Percentiles rank a stretch among this genome's conserved stretches.
Conservation (phyloP, 2,888 invertebrate species). For the Agonopterix heracliana region DNA sequence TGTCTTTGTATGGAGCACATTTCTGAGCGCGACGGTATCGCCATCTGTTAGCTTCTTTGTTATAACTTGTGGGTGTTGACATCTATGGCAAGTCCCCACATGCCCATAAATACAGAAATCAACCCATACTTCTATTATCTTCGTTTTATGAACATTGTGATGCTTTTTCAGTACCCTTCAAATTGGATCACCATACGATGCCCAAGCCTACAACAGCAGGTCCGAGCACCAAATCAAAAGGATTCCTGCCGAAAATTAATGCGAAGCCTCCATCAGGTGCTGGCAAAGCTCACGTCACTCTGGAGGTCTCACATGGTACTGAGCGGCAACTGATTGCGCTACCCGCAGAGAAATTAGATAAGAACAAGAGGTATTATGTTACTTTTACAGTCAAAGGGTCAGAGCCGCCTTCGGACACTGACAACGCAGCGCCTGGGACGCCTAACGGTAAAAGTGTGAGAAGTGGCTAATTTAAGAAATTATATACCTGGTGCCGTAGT, state of each 20-base stretch:
- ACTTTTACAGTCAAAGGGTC: constrained; percentile 93
- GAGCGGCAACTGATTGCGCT: constrained; percentile 91
- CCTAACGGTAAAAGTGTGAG: constrained; percentile 58
- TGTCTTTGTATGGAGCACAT: too few relatives aligned
- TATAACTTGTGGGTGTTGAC: too few relatives aligned
- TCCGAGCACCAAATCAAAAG: constrained; percentile 55
- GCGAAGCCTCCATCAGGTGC: constrained; percentile 51
- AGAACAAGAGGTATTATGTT: constrained; percentile 93
- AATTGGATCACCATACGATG: constrained; percentile 85
- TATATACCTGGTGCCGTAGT: neutral
- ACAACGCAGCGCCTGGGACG: constrained; percentile 57
- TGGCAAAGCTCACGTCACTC: constrained; percentile 77
- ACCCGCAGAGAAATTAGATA: constrained; percentile 90
- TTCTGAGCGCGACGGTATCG: too few relatives aligned
- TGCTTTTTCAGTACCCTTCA: constrained; percentile 80
- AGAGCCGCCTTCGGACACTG: constrained; percentile 73
- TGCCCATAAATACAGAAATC: neutral
- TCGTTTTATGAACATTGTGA: neutral
- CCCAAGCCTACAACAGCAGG: constrained; percentile 81
- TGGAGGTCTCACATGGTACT: constrained; percentile 89
- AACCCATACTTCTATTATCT: neutral
- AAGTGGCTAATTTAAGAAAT: constrained; percentile 33
- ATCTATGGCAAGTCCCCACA: too few relatives aligned
- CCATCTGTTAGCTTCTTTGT: too few relatives aligned
- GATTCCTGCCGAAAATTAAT: constrained; percentile 83